A percentile compares a stretch with the other conserved stretches of the same genome.
phyloP scores from a whole-genome alignment of 1,140 invertebrate genomes.

The Meloidogyne hapla region DNA sequence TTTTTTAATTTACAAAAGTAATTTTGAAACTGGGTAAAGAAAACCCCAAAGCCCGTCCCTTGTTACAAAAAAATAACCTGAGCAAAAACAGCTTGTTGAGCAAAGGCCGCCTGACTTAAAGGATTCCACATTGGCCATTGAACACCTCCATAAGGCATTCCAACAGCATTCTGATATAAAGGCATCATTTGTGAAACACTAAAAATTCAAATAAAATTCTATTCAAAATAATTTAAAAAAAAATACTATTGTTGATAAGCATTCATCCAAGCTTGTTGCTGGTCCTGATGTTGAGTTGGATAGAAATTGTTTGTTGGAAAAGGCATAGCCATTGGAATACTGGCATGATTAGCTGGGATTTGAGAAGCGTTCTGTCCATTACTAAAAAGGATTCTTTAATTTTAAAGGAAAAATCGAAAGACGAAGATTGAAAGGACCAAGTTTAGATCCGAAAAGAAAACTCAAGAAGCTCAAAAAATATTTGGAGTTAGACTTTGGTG shows the following conservation, averaged over 20 bases:
- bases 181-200: constrained; percentile 34
- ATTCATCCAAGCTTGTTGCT: constrained; percentile 31
- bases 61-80: not conserved
- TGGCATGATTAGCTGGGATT: not conserved
- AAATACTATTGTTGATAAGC: constrained; percentile 43
- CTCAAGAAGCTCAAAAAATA: too few species aligned
- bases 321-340: not conserved
- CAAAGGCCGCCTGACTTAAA: not conserved
- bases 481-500: too few species aligned
- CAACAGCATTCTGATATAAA: constrained; percentile 20
- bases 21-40: too few species aligned
- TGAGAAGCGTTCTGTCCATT: not conserved
- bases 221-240: constrained; percentile 2
- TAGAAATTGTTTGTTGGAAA: constrained; percentile 22
- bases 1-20: too few species aligned
- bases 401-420: constrained; percentile 8
- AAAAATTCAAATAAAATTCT: constrained; percentile 27
- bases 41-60: not conserved
- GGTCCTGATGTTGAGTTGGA: constrained; percentile 24
- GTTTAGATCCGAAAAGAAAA: too few species aligned
- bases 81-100: not conserved
- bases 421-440: too few species aligned
- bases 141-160: not conserved
- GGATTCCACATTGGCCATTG: not conserved
- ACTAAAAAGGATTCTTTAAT: not conserved